Base-by-base conservation (phyloP, 2,888 invertebrate species). In the Lottia scabra region DNA sequence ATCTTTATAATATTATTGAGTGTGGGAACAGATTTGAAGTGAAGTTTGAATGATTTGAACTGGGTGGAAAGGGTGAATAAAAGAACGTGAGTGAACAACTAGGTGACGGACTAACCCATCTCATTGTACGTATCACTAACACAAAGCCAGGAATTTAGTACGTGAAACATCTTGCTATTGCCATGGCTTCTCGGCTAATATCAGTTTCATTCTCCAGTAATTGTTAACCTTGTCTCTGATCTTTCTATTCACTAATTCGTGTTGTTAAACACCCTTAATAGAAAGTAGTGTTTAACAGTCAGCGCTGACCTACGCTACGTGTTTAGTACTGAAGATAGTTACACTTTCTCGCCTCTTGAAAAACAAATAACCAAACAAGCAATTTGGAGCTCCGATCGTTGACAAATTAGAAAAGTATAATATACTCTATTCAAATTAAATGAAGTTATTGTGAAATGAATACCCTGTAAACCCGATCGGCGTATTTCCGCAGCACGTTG, bases 111-210 rank as follows among this genome's bases (percentile, higher is more conserved):
- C 56, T 56, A 56, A 23, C 56, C 56, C 56, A 56, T 1, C 56
- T 56, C 13, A 56, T 23, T 23, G 56, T 23, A 56, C 56, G 56
- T 56, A 56, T 56, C 56, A 56, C 23, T 56, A 23, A 56, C 56
- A 56, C 56, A 56, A 56, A 56, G 56, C 56, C 19, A 56, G 23
- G 56, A 56, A 56, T 56, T 56, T 56, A 56, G 56, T 56, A 56
- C 56, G 56, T 56, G 56, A 56, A 56, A 56, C 56, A 56, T 56
- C 56, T 56, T 56, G 56, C 19, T 56, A 56, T 56, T 56, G 56
- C 19, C 56, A 23, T 56, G 56, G 56, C 56, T 56, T 56, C 56
- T 56, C 56, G 56, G 56, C 56, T 56, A 56, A 56, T 56, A 56
- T 56, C 56, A 23, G 56, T 56, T 56, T 56, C 56, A 56, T 23